phyloP scores from a whole-genome alignment of 2,113 vertebrate genomes.

The Egretta garzetta region DNA sequence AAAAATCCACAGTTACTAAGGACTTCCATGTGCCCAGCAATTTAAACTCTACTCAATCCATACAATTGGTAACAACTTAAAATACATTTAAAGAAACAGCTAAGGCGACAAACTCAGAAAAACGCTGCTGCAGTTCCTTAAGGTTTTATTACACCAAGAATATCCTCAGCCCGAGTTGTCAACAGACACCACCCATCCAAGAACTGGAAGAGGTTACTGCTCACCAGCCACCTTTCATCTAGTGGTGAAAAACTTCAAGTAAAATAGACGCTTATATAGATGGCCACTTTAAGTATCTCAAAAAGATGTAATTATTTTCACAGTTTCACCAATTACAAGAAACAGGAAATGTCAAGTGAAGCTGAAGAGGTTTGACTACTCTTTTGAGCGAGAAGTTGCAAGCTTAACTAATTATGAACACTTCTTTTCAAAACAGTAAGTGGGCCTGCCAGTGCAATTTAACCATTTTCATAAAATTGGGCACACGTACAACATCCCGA shows the following conservation, averaged over 20 bases:
- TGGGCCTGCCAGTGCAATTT: not conserved
- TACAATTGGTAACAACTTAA: not conserved
- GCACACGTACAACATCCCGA: not conserved
- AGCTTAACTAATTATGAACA: not conserved
- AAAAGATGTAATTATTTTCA: not conserved
- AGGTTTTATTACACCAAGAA: not conserved
- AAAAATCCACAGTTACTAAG: not conserved
- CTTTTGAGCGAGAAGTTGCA: not conserved
- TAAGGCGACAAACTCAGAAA: not conserved
- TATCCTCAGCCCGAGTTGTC: not conserved
- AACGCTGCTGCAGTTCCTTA: not conserved
- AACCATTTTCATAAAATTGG: not conserved
- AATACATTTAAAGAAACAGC: not conserved
- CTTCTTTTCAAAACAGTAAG: not conserved
- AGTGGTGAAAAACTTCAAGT: not conserved
- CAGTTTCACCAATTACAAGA: not conserved
- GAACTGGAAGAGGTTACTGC: not conserved
- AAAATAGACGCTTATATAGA: not conserved
- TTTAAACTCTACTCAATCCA: not conserved
- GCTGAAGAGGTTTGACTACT: not conserved
- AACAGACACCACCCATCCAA: not conserved
- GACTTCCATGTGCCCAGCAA: not conserved
- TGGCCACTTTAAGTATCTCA: not conserved
- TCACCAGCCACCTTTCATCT: not conserved
- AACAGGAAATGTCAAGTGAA: not conserved